Base-by-base conservation (phyloP, 2,888 invertebrate genomes). In the Hirtodrosophila cameraria region DNA sequence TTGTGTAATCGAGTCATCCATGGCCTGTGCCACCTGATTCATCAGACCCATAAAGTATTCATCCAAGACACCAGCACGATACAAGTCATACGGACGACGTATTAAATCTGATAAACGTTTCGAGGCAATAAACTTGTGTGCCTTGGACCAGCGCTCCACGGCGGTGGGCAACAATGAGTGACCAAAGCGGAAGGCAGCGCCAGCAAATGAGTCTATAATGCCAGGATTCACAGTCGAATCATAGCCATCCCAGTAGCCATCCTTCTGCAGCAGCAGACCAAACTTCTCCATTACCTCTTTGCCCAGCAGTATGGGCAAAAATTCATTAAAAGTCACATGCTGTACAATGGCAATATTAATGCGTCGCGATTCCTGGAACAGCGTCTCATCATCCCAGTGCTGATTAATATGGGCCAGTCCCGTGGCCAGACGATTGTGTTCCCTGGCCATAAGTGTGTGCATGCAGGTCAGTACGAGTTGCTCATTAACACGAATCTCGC, bases 11-110 rank as follows among this genome's bases (percentile, higher is more conserved):
- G 97, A 97, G 89, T 97, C 97, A 89, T 97, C 97, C 96, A 97
- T 97, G 87, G 97, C 97, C 90, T 97, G 97, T 1, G 97, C 97
- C 15, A 97, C 97, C 92, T 97, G 97, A 90, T 97, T 97, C 94
- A 97, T 95, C 68, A 97, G 91, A 28, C 97, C 97, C 96, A 97
- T 96, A 27, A 97, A 94, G 89, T 97, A 97, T 91, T 97, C 97
- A 88, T 97, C 97, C 23, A 97, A 91, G 2, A 97, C 96, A 52
- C 97, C 97, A 12, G 97, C 96, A 86, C 97, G 93, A 91, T 97
- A 97, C 70, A 97, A 92, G 90, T 97, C 97, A 89, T 95, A 97
- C 0, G 97, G 97, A 84, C 97, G 94, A 79, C 97, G 94, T 87
- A 97, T 97, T 54, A 97, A 92, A 88, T 97, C 96, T 0, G 97